A percentile compares a stretch with the other conserved stretches of the same genome.
Evolutionary conservation across 2,797 vertebrate species (phyloP).

Genomic region (Pogonophryne albipinna): DNA sequence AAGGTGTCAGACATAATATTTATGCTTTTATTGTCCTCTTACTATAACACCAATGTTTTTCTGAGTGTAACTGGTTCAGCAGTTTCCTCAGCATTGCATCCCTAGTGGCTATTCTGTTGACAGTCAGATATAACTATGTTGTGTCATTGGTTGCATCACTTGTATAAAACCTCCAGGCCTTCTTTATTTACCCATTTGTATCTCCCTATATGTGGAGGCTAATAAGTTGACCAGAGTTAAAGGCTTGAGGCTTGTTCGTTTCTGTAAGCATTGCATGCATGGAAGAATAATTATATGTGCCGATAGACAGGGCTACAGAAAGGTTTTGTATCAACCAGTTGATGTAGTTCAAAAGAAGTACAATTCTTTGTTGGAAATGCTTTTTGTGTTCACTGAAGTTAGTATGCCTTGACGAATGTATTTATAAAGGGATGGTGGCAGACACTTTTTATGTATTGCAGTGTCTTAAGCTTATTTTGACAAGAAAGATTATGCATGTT

Average conservation of each 20-base stretch:
- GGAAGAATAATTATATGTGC: not conserved
- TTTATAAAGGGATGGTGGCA: not conserved
- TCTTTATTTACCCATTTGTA: not conserved
- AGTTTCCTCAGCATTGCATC: too few relatives aligned
- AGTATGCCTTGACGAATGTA: not conserved
- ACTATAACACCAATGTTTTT: too few relatives aligned
- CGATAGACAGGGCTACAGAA: not conserved
- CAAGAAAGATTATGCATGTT: not conserved
- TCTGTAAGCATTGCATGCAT: not conserved
- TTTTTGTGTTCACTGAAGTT: not conserved
- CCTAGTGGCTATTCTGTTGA: too few relatives aligned
- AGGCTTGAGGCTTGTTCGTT: not conserved
- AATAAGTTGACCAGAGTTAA: slow-evolving; percentile 8
- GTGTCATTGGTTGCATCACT: slow-evolving; percentile 11
- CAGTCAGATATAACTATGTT: not conserved
- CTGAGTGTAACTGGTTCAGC: too few relatives aligned
- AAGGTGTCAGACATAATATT: too few relatives aligned
- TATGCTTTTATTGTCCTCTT: not conserved
- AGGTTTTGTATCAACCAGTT: not conserved
- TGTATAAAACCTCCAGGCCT: not conserved
- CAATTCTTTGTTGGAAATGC: not conserved
- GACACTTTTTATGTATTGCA: not conserved
- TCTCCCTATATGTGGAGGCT: not conserved
- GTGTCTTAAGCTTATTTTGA: not conserved
- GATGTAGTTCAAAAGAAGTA: not conserved